These are phyloP conservation scores for Patella ulyssiponensis DNA, from an alignment of 2,888 invertebrate species.

Conservation along the genomic window DNA sequence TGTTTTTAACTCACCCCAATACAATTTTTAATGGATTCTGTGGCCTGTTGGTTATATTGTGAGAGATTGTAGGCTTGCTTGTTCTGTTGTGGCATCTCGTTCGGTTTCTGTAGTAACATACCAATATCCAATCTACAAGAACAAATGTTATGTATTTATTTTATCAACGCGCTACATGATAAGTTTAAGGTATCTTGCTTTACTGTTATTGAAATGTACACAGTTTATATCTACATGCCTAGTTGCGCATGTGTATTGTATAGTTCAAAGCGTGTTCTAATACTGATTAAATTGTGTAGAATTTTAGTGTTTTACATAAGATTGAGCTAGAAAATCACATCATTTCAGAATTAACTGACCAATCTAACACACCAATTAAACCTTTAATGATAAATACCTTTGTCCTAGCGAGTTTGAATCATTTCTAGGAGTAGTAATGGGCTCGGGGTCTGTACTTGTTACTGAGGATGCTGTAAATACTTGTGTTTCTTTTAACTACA, in stretches of 20 bases:
- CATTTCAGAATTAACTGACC: conserved; percentile 32
- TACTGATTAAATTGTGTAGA: too few relatives aligned
- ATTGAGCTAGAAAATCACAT: conserved; percentile 38
- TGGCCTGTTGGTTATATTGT: conserved; percentile 73
- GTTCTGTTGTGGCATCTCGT: conserved; percentile 36
- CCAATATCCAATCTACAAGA: conserved; percentile 61
- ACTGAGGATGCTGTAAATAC: conserved; percentile 84
- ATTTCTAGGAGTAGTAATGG: conserved; percentile 35
- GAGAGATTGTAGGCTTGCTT: conserved; percentile 29
- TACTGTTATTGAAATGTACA: too few relatives aligned
- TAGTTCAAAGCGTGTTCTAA: too few relatives aligned
- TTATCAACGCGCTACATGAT: too few relatives aligned
- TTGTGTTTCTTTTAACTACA: conserved; percentile 87
- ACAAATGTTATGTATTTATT: neutral
- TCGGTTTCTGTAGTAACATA: conserved; percentile 50
- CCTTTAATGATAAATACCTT: neutral
- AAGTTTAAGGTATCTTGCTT: too few relatives aligned
- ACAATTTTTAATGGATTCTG: conserved; percentile 75
- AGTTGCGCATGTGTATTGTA: too few relatives aligned
- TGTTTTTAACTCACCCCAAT: conserved; percentile 70
- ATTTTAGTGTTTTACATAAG: neutral
- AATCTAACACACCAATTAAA: conserved; percentile 12
- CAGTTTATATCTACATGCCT: too few relatives aligned
- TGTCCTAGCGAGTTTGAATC: conserved; percentile 27
- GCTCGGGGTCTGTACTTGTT: conserved; percentile 38